Base-by-base conservation (phyloP, 2,888 invertebrate species). In the Patella depressa region DNA sequence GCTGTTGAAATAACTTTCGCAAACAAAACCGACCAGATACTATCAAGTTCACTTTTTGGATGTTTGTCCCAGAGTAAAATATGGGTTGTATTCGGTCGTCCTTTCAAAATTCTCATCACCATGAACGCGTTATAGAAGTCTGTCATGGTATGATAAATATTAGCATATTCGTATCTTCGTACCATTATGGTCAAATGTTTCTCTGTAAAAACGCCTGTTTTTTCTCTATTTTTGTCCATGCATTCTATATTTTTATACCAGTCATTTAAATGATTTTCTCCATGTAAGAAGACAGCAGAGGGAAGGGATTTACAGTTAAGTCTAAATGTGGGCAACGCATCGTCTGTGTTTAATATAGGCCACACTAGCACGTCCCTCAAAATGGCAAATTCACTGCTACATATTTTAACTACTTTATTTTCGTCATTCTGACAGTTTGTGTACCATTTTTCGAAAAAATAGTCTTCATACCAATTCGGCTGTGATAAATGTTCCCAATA, bases 31-130 rank as follows among this genome's bases (percentile, higher is more conserved):
- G 75, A 70, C 91, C 91, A 91, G 0, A 86, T 84, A 0, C 73
- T 34, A 78, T 91, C 91, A 19, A 91, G 84, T 0, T 79, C 82
- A 9, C 90, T 89, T n/a, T 78, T 72, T 1, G 91, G 91, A 78
- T 91, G 91, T 7, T 87, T 88, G 79, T 91, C 91, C 17, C 90
- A 80, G 72, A 87, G 83, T 24, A 91, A 78, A 19, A 91, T 85
- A 29, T 86, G 87, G 0, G 86, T 82, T 15, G 86, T 76, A 17
- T 82, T 78, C 2, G 85, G 85, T 17, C 82, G 71, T 11, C 81
- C 72, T 53, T 83, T 77, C 54, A 88, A 87, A 9, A 85, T 78
- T 24, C 83, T 80, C 69, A 85, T 80, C 78, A 88, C 81, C 7
- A 89, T 79, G 73, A 86, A 90, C 2, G 87, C 87, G 77, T 88